Evolutionary conservation across 2,888 invertebrate genomes (phyloP), one percentile per base, ranked within the genome.

Genomic region (Plagiodera versicolora): DNA sequence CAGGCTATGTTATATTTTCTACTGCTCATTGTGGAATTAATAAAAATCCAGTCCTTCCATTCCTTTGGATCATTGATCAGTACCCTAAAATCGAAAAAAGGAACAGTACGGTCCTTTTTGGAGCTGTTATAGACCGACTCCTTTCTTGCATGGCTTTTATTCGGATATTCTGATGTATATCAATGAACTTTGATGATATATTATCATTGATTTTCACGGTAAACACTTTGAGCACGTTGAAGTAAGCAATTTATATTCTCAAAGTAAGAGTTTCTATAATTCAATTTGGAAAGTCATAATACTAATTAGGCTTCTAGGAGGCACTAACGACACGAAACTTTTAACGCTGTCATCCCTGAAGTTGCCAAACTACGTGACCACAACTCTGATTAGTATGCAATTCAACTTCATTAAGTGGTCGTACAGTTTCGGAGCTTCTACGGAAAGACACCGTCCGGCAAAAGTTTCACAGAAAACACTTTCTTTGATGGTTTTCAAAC

Each of bases 331-430:
- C 53, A 44, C 17, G 17, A 56, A 60, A 53, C 48, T 56, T 60
- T 56, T 20, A 44, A 47, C 47, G 47, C 45, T 48, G 48, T 48
- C 56, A 56, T 32, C 48, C 56, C 48, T 47, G 52, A 39, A 60
- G 60, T 60, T 51, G 24, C 20, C 19, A 35, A 52, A 60, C 52
- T 60, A 60, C 60, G 60, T 60, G 60, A 56, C 56, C 56, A 60
- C 60, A 56, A 56, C 56, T 56, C 16, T 24, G 52, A 10, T 51
- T 30, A 51, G 46, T 14, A 45, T 11, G 30, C 30, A 46, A 51
- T 51, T 39, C 51, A 56, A 56, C 51, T 52, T 60, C 52, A 56
- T 60, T 35, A 52, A n/a, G 52, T 20, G 48, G 56, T 10, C 8
- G 17, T 47, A 44, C 44, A 39, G 14, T 39, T 39, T 14, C 39